Evolutionary conservation across 2,888 invertebrate species (phyloP), one percentile per base, ranked within the genome.

Genomic region (Pristionchus fissidentatus): DNA sequence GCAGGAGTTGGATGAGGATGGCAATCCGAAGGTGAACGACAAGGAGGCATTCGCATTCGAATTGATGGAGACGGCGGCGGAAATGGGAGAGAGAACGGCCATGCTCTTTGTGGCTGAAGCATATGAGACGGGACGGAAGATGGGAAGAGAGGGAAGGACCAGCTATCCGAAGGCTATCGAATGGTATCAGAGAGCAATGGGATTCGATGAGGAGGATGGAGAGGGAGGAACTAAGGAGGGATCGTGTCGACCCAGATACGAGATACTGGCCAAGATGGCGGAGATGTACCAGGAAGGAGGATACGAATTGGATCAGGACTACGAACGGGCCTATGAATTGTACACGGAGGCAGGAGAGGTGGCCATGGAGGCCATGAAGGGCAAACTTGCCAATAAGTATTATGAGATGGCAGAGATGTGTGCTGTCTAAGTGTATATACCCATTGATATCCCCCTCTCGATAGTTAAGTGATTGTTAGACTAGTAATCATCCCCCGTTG

Each of bases 321-420:
- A 93, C 13, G 90, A 92, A 70, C 92, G 92, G 90, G 93, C 94
- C 73, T 94, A 93, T 81, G 94, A 94, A 84, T 88, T 94, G 87
- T 94, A 93, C 90, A 93, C 91, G 85, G 92, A 93, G 85, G 94
- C 94, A 38, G 94, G 94, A n/a, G 94, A 94, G 84, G 91, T 91
- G 26, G 94, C 94, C 1, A 94, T 93, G 92, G 93, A 92, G 82
- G 93, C 93, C n/a, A 94, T 94, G 94, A 94, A 94, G 86, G 94
- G 94, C 38, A 93, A 94, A 84, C 90, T 94, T 84, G 94, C 94
- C 57, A 94, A 86, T 83, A 94, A 93, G 92, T 89, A 88, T 75
- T 89, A 89, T 70, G 89, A 90, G 55, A 84, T 88, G 79, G 89
- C 89, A 3, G 89, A 90, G 84, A 86, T 88, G 86, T 88, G 88